phyloP scores from a whole-genome alignment of 2,113 vertebrate genomes.

The Centropristis striata region DNA sequence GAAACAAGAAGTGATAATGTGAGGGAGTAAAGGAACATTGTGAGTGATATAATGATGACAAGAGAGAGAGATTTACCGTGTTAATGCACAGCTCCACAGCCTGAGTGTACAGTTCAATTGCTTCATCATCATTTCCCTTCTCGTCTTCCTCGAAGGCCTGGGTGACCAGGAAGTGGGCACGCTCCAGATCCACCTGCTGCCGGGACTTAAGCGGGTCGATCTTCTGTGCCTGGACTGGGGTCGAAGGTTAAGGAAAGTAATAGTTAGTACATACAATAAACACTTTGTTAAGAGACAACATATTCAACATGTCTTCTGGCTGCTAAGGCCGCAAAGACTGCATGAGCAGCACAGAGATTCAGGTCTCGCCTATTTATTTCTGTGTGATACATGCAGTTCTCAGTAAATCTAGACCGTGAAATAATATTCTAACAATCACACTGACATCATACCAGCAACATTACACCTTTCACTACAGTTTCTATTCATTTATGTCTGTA shows the following conservation, averaged over 20 bases:
- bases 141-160: conserved; percentile 98
- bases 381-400: no score
- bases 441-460: no score
- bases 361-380: no score
- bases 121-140: conserved; percentile 93
- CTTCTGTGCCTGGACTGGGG: conserved; percentile 91
- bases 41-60: neutral
- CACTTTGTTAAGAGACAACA: neutral
- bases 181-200: conserved; percentile 95
- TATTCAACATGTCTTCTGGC: neutral
- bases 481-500: no score
- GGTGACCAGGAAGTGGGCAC: conserved; percentile 96
- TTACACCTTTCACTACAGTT: no score
- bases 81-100: conserved; percentile 97
- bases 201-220: conserved; percentile 94
- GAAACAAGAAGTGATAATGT: neutral
- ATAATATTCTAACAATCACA: no score
- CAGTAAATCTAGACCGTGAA: no score
- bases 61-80: conserved; percentile 86
- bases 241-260: conserved; percentile 16
- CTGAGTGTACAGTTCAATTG: conserved; percentile 95
- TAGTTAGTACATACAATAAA: neutral
- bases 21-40: neutral
- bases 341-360: no score
- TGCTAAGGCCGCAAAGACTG: no score